Base-by-base conservation (phyloP, 2,888 invertebrate genomes). In the Agonopterix alstromeriana region DNA sequence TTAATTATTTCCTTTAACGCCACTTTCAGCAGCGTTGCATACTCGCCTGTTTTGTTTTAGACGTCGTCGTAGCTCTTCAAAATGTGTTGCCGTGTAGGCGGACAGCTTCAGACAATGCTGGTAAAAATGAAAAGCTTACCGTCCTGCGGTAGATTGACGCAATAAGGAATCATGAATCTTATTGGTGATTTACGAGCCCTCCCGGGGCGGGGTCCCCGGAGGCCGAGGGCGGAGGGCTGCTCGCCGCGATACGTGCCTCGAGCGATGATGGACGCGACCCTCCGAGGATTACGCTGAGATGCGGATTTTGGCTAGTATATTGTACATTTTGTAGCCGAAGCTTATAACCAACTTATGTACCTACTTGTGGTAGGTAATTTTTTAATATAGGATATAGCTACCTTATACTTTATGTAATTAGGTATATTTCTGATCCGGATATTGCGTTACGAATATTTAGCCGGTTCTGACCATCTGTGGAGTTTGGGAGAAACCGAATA, bases 1-100 rank as follows among this genome's bases (percentile, higher is more conserved):
- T 86, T 87, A 86, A 87, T 86, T 86, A 86, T 87, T 85, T 83
- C 79, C 82, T 84, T 82, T 84, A 77, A 82, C 77, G 79, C 77
- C 79, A 83, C 79, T 84, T 73, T 73, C 77, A 81, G 77, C 55
- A 60, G 63, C 66, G 70, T 62, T 67, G 65, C 70, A 67, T 57
- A 59, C 60, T 61, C 56, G 53, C 54, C 27, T 27, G 27, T 67
- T 73, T 74, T 74, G 75, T 76, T n/a, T 38, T n/a, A 27, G 27
- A 27, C 27, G 27, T 38, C 38, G 10, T 9, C 10, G 5, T 10
- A 10, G 5, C 9, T 38, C 9, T 38, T 38, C 0, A 38, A 38
- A 38, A 38, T n/a, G n/a, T 38, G 2, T 27, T 27, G 27, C 27
- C 38, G 5, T 1, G 38, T 38, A 38, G 38, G 38, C n/a, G n/a